phyloP scores from a whole-genome alignment of 2,797 vertebrate species.

The Rousettus madagascariensis region DNA sequence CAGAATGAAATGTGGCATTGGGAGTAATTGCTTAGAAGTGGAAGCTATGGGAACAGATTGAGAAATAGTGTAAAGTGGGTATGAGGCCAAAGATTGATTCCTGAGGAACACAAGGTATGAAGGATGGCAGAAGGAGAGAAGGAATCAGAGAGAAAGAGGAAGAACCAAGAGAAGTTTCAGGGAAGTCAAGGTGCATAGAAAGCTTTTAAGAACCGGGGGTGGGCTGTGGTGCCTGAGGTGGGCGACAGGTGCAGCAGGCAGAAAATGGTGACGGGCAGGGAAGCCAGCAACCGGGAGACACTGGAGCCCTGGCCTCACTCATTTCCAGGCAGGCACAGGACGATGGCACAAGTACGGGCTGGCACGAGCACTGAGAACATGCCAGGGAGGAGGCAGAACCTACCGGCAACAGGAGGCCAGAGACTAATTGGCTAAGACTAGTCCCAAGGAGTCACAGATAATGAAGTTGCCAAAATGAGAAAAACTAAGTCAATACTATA shows the following conservation, averaged over 20 bases:
- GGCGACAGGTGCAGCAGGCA: background rate
- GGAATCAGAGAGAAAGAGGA: background rate
- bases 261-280: background rate
- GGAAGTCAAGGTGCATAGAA: background rate
- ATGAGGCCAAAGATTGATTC: background rate
- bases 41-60: background rate
- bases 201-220: background rate
- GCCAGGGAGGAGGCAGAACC: background rate
- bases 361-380: background rate
- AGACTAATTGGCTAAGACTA: background rate
- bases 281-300: background rate
- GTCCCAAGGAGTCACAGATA: background rate
- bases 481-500: background rate
- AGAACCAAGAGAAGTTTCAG: background rate
- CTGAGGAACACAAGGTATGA: background rate
- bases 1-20: background rate
- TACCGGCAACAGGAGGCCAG: background rate
- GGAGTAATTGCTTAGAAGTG: background rate
- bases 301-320: fast-evolving
- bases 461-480: background rate
- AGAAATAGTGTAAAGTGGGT: background rate
- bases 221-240: background rate
- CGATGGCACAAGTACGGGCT: fast-evolving
- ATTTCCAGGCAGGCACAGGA: background rate
- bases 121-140: background rate